phyloP scores from a whole-genome alignment of 1,140 invertebrate species.

The Achatina immaculata region DNA sequence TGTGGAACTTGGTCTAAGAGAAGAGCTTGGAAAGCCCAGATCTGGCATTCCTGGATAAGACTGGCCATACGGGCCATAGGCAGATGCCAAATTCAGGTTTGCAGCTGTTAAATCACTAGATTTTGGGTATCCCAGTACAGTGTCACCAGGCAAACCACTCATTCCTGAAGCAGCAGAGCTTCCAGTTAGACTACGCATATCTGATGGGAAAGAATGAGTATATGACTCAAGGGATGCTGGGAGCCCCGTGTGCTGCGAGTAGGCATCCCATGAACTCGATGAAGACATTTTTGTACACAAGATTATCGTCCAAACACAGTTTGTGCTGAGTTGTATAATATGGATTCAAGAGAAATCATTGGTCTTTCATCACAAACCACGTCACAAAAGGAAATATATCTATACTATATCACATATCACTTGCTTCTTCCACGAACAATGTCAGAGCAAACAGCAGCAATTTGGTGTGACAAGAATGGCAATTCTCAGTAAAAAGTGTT shows the following conservation, averaged over 20 bases:
- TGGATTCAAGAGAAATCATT: neutral
- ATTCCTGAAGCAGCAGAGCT: constrained; percentile 30
- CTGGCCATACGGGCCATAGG: constrained; percentile 30
- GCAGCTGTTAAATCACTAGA: constrained; percentile 33
- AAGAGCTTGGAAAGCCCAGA: constrained; percentile 22
- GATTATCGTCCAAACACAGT: neutral
- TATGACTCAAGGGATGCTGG: constrained; percentile 29
- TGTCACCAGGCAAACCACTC: constrained; percentile 27
- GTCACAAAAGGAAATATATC: no score
- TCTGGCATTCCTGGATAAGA: constrained; percentile 33
- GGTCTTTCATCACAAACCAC: neutral
- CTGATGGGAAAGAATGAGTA: constrained; percentile 18
- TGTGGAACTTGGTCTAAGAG: constrained; percentile 5
- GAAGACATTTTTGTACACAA: neutral
- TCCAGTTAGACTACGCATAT: constrained; percentile 28
- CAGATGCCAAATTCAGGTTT: constrained; percentile 32
- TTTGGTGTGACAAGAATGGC: no score
- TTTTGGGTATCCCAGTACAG: constrained; percentile 28
- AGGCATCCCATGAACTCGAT: constrained; percentile 36
- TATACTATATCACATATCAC: neutral
- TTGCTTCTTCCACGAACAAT: neutral
- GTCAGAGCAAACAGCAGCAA: no score
- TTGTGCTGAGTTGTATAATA: neutral
- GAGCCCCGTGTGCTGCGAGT: constrained; percentile 34
- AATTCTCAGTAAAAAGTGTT: neutral